Conservation (phyloP, 2,888 invertebrate species). For the Vanessa cardui region DNA sequence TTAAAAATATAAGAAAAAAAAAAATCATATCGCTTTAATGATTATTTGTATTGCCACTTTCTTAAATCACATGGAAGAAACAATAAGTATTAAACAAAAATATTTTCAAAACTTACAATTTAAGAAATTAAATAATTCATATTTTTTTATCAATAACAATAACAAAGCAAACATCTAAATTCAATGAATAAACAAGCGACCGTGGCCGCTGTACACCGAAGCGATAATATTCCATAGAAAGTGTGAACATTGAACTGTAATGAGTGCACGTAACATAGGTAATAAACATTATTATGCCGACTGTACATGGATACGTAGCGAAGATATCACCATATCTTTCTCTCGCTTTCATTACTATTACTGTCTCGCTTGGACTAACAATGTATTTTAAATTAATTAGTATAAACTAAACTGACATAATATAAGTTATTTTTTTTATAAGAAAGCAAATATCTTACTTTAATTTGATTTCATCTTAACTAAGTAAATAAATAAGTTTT, state of each 20-base stretch:
- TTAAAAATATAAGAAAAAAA: constrained; percentile 12
- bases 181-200: constrained; percentile 26
- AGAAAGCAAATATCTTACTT: no score
- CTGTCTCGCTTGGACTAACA: not conserved
- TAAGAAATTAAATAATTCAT: constrained; percentile 71
- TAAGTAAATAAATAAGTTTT: not conserved
- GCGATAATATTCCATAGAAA: constrained; percentile 16
- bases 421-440: no score
- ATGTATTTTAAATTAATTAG: not conserved
- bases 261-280: constrained; percentile 23
- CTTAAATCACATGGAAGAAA: constrained; percentile 76
- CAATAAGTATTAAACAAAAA: constrained; percentile 72
- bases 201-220: constrained; percentile 11
- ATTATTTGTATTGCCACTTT: constrained; percentile 72
- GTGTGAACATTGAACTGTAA: constrained; percentile 30
- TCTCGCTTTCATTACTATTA: not conserved
- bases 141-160: constrained; percentile 69
- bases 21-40: constrained; percentile 50
- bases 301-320: constrained; percentile 5
- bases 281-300: constrained; percentile 14
- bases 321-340: not conserved
- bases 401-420: no score
- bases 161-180: constrained; percentile 70
- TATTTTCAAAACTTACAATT: constrained; percentile 62
- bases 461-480: not conserved